Evolutionary conservation across 2,888 invertebrate species (phyloP).

Genomic region (Leptarthrus brevirostris): DNA sequence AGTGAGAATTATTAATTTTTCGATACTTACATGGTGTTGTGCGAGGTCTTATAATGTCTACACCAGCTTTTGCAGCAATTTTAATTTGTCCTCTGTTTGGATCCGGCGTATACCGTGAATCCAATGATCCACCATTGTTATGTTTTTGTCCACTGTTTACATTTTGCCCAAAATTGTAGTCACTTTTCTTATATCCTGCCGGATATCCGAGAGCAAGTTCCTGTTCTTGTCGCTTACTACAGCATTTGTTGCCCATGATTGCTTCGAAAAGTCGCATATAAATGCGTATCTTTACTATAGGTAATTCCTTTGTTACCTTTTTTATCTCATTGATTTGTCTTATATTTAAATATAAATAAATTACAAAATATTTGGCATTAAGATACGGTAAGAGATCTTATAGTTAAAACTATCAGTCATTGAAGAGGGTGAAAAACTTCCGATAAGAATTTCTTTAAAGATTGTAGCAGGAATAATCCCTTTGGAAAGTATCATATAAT

Average conservation of each 20-base stretch:
- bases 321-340: slow-evolving; percentile 25
- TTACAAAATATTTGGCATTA: slow-evolving; percentile 53
- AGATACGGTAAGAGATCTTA: slow-evolving; percentile 29
- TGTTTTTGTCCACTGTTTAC: slow-evolving; percentile 66
- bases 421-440: not conserved
- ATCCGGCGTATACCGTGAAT: slow-evolving; percentile 82
- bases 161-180: slow-evolving; percentile 66
- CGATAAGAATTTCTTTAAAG: not conserved
- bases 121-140: slow-evolving; percentile 67
- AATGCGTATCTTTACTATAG: slow-evolving; percentile 3
- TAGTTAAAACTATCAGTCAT: slow-evolving; percentile 39
- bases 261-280: slow-evolving; percentile 13
- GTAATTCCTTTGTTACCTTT: not conserved
- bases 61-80: slow-evolving; percentile 72
- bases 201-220: slow-evolving; percentile 68
- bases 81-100: slow-evolving; percentile 75
- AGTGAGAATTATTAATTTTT: no score
- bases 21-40: slow-evolving; percentile 73
- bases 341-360: slow-evolving; percentile 35
- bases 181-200: slow-evolving; percentile 66
- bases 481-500: slow-evolving; percentile 17
- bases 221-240: slow-evolving; percentile 85
- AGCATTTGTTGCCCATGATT: slow-evolving; percentile 87
- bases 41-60: slow-evolving; percentile 81
- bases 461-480: slow-evolving; percentile 7